Conservation (phyloP, 2,113 vertebrate genomes). For the Tragelaphus scriptus region DNA sequence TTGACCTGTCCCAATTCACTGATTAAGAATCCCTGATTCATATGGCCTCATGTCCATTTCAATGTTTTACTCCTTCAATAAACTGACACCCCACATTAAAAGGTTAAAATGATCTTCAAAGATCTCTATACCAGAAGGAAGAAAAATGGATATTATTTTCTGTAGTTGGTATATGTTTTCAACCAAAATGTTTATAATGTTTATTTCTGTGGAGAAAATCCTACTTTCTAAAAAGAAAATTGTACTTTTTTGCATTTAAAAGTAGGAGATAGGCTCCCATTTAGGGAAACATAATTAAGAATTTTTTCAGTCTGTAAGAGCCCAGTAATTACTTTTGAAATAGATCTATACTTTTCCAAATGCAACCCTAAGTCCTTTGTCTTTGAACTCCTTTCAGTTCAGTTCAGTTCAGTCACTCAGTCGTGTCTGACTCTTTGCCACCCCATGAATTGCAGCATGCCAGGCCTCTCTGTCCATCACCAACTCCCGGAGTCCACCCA, state of each 20-base stretch:
- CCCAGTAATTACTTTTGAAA: background rate
- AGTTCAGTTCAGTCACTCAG: no score
- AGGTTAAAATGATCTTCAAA: background rate
- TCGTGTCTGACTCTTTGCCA: no score
- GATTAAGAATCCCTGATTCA: background rate
- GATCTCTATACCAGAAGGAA: background rate
- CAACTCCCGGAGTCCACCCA: no score
- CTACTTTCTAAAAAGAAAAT: background rate
- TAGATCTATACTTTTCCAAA: background rate
- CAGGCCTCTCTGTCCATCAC: no score
- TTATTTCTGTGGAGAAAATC: background rate
- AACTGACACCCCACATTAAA: background rate
- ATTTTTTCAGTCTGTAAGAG: background rate
- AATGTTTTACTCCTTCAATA: background rate
- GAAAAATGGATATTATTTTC: background rate
- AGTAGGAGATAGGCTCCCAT: background rate
- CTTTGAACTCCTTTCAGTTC: background rate
- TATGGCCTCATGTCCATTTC: background rate
- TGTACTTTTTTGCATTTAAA: background rate
- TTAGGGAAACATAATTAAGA: background rate
- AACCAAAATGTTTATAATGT: background rate
- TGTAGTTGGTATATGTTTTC: background rate
- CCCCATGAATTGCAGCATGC: no score
- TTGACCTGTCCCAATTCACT: background rate
- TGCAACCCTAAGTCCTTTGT: background rate